Conservation (phyloP, 2,113 vertebrate genomes). For the Donacobius atricapilla region DNA sequence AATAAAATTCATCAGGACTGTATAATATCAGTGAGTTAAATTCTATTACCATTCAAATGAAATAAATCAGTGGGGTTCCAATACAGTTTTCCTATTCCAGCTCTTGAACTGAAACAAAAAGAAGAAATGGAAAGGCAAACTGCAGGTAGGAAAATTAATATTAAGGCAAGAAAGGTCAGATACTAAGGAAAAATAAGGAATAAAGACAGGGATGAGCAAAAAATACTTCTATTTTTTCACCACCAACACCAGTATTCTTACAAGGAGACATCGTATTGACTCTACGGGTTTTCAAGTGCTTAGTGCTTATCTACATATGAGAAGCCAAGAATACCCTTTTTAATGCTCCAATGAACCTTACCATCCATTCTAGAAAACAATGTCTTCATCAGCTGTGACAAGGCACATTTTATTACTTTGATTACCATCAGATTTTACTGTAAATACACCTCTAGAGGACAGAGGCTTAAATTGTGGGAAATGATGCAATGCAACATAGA, state of each 20-base stretch:
- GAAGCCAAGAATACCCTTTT: background rate
- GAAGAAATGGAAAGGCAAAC: background rate
- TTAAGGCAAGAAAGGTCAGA: background rate
- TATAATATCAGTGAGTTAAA: slow-evolving; percentile 12
- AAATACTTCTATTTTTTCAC: background rate
- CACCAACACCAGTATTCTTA: background rate
- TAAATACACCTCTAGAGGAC: background rate
- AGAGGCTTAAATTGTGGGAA: background rate
- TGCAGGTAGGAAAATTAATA: background rate
- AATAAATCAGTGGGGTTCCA: background rate
- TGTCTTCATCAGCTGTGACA: slow-evolving; percentile 4
- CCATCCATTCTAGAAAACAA: background rate
- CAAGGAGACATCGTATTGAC: background rate
- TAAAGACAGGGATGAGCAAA: background rate
- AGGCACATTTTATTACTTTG: background rate
- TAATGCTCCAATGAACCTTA: background rate
- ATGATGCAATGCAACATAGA: background rate
- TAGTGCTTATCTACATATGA: background rate
- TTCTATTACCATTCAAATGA: background rate
- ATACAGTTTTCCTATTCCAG: background rate
- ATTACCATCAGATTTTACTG: background rate
- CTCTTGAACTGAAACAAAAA: slow-evolving; percentile 20
- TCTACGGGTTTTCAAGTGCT: slow-evolving; percentile 4
- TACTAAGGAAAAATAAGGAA: background rate
- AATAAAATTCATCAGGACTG: slow-evolving; percentile 40